Percentiles rank a stretch among this genome's conserved stretches.
phyloP scores from a whole-genome alignment of 2,113 vertebrate species.

The Muntiacus reevesi region DNA sequence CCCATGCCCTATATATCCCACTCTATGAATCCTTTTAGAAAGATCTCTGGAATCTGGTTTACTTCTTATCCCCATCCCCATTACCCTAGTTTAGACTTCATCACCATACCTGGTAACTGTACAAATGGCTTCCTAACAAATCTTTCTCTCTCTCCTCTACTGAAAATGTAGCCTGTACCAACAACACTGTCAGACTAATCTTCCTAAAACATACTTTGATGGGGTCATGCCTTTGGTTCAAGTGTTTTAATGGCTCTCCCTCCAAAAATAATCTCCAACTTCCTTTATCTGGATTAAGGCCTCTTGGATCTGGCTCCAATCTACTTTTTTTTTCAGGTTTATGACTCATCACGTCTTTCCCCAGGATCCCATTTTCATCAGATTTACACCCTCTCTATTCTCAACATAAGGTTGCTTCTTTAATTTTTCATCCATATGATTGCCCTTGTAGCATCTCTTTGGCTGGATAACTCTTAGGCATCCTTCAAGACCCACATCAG shows the following conservation, averaged over 20 bases:
- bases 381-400: not conserved
- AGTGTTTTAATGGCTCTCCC: not conserved
- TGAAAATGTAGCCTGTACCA: not conserved
- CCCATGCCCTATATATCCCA: not conserved
- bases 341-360: not conserved
- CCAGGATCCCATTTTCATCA: not conserved
- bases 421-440: not conserved
- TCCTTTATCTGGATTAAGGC: not conserved
- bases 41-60: not conserved
- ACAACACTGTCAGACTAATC: not conserved
- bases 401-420: not conserved
- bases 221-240: not conserved
- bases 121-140: not conserved
- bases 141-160: not conserved
- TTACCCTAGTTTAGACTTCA: not conserved
- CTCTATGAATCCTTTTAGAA: not conserved
- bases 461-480: not conserved
- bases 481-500: not conserved
- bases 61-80: not conserved
- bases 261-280: not conserved
- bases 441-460: not conserved
- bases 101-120: not conserved
- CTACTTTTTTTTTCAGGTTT: not conserved
- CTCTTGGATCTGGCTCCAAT: not conserved
- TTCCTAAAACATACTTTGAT: not conserved